phyloP scores from a whole-genome alignment of 2,113 vertebrate species.

The Cettia cetti region DNA sequence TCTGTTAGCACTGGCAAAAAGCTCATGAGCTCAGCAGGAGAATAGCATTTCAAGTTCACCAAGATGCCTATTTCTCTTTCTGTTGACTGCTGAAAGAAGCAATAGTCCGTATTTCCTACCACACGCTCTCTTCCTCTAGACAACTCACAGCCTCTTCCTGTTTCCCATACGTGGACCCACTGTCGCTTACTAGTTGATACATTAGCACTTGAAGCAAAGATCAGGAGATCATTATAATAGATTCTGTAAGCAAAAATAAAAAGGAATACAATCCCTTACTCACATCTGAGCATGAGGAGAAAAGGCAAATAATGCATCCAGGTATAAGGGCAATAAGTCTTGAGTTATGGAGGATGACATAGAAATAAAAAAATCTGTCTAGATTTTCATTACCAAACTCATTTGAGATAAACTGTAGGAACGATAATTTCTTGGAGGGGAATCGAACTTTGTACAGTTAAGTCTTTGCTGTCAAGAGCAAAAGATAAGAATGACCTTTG shows the following conservation, averaged over 20 bases:
- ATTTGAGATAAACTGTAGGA: neutral
- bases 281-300: neutral
- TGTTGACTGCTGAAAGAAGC: neutral
- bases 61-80: neutral
- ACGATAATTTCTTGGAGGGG: neutral
- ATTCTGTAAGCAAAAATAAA: neutral
- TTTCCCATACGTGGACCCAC: neutral
- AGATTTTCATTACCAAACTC: neutral
- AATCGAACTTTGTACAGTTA: neutral
- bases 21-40: neutral
- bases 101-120: neutral
- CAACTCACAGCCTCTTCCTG: neutral
- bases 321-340: neutral
- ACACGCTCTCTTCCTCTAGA: fast-evolving
- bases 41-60: neutral
- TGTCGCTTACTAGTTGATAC: neutral
- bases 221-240: neutral
- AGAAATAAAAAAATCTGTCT: neutral
- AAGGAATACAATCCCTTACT: neutral
- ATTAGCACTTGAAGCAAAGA: neutral
- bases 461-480: neutral
- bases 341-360: neutral
- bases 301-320: neutral
- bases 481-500: conserved; percentile 32
- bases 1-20: neutral